These are phyloP conservation scores for Micrasema minimum DNA, from an alignment of 1,140 invertebrate genomes.

Conservation along the genomic window DNA sequence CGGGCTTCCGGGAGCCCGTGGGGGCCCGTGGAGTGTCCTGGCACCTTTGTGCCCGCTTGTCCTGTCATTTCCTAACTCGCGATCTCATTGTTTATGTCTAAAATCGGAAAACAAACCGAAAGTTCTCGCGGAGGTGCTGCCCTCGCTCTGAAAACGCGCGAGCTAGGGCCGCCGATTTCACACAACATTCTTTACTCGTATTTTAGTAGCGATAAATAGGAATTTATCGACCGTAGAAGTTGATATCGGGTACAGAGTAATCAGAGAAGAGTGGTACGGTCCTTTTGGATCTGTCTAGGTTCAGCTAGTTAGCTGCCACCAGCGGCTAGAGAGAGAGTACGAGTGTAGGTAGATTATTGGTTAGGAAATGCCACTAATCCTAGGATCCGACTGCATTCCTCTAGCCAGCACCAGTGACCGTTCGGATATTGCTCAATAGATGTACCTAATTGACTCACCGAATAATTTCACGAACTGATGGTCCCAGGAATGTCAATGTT, in stretches of 20 bases:
- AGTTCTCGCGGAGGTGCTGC: constrained; percentile 60
- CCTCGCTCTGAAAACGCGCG: constrained; percentile 65
- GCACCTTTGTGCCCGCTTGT: not conserved
- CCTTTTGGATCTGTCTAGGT: constrained; percentile 4
- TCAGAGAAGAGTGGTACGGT: constrained; percentile 20
- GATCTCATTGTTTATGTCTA: constrained; percentile 53
- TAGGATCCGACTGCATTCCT: constrained; percentile 27
- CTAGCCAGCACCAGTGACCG: constrained; percentile 4
- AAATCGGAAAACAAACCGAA: constrained; percentile 66
- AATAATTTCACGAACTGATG: constrained; percentile 44
- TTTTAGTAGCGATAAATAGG: constrained; percentile 61
- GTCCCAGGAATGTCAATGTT: constrained; percentile 50
- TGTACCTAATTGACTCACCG: constrained; percentile 46
- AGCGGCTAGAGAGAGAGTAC: too few relatives aligned
- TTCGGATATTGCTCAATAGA: constrained; percentile 45
- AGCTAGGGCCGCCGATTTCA: constrained; percentile 63
- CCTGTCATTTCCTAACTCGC: constrained; percentile 28
- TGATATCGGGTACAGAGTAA: constrained; percentile 15
- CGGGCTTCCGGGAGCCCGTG: constrained; percentile 2
- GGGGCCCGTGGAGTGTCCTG: not conserved
- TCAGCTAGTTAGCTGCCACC: not conserved
- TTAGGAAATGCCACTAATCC: constrained; percentile 16
- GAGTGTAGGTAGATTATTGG: too few relatives aligned
- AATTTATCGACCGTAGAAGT: constrained; percentile 5
- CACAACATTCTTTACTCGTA: constrained; percentile 65